Percentiles rank a stretch among this genome's conserved stretches.
phyloP scores from a whole-genome alignment of 2,113 vertebrate genomes.

The Rhineura floridana region DNA sequence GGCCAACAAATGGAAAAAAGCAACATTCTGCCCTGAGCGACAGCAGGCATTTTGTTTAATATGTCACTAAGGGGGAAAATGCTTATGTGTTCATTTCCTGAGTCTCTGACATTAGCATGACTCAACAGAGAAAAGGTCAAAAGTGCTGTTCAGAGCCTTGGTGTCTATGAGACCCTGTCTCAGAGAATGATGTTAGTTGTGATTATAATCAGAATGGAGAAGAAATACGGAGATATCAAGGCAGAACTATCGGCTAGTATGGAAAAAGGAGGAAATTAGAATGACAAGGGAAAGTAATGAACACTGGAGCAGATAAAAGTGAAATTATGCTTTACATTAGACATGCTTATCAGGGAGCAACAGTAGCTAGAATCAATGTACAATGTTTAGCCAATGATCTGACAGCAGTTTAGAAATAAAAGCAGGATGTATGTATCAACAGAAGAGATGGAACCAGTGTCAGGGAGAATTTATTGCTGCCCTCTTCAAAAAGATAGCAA shows the following conservation, averaged over 20 bases:
- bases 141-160: constrained; percentile 2
- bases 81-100: not conserved
- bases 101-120: not conserved
- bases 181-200: constrained; percentile 13
- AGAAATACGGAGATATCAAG: constrained; percentile 16
- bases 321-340: not conserved
- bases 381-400: constrained; percentile 23
- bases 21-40: not conserved
- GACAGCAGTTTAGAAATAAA: constrained; percentile 7
- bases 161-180: not conserved
- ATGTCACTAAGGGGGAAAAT: not conserved
- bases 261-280: not conserved
- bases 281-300: not conserved
- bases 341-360: constrained; percentile 6
- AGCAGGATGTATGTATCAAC: constrained; percentile 24
- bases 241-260: constrained; percentile 6
- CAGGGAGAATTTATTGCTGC: constrained; percentile 24
- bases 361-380: constrained; percentile 1
- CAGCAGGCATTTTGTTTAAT: not conserved
- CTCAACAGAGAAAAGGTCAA: constrained; percentile 7
- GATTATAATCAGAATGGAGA: constrained; percentile 20
- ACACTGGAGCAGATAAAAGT: constrained; percentile 1
- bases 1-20: not conserved
- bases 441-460: not conserved
- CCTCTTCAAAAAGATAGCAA: constrained; percentile 27